Evolutionary conservation across 2,797 vertebrate genomes (phyloP), one percentile per base, ranked within the genome.

Genomic region (Salmo trutta): DNA sequence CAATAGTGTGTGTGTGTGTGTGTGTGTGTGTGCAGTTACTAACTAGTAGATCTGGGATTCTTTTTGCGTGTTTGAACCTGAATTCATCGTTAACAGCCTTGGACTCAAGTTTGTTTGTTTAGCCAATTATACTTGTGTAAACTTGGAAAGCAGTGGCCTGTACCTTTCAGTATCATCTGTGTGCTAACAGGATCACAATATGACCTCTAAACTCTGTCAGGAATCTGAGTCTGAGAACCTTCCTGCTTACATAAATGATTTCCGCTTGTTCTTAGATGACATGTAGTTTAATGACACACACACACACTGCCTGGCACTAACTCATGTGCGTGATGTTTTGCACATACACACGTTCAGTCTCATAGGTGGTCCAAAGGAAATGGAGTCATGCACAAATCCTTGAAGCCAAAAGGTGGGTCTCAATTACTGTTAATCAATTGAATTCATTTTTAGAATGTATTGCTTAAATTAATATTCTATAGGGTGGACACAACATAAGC

Each of bases 211-310:
- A 77, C 71, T 56, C 31, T 10, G 52, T 65, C 73, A 71, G 77
- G 70, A 41, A 24, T n/a, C 29, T n/a, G 15, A 81, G 77, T 77
- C 84, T 87, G 80, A 83, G 84, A 89, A 89, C 75, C 75, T 78
- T 53, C 7, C 52, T 72, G 84, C 67, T 88, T 14, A 8, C 75
- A 69, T 77, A 24, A 75, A 81, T 19, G 74, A 83, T 76, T 84
- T 84, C 79, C 72, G 17, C 75, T 83, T 85, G 29, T 83, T 81
- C 62, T 78, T 29, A 56, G 53, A 56, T 56, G 4, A 56, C 53
- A 56, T 56, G 53, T 56, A 17, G 53, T 56, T 56, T n/a, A 56
- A 56, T 56, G 5, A 67, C 24, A 51, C 36, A 51, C 17, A 8
- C 19, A 65, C 41, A 71, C 36, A 66, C 51, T 51, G 10, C 27